Base-by-base conservation (phyloP, 23 tunicate species). In the Styela clava region DNA sequence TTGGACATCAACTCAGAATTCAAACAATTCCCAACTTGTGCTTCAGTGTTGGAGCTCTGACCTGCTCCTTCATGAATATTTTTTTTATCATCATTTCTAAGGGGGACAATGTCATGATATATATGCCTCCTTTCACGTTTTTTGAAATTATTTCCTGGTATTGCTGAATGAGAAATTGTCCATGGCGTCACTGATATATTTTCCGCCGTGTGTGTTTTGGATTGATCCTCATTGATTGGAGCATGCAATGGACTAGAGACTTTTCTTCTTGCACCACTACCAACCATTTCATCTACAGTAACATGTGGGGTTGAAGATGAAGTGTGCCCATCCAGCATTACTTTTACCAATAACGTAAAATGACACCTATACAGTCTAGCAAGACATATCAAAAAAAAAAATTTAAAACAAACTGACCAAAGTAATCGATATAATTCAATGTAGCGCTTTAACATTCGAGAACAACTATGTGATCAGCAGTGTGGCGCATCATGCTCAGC, bases 61-160 rank as follows among this genome's bases (percentile, higher is more conserved):
- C 77, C 77, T 33, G 34, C 35, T 3, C 23, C 37, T n/a, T n/a
- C n/a, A n/a, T n/a, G n/a, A 71, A 22, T 5, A 19, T 76, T 27
- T 7, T 22, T 9, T 24, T 1, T 73, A 5, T 44, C 29, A 25
- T 25, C 32, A 12, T 18, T 24, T 52, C 31, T 44, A 26, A 76
- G 33, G 12, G 64, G 65, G 21, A 24, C 65, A 76, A 76, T 76
- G 33, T 76, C 81, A 52, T 76, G 81, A 52, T 76, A 76, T 37
- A 76, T n/a, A 29, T 76, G 81, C 25, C 81, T 51, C 44, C 31
- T 52, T 23, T 76, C 64, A 16, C 65, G 20, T 27, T 29, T 76
- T 44, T 22, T 71, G 56, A 44, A 44, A 12, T 44, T 44, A 12
- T 12, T 44, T 44, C 12, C 12, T 5, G 56, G 56, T 5, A 5